Evolutionary conservation across 1,140 invertebrate species (phyloP), one percentile per base, ranked within the genome.

Genomic region (Euura saliciscinereae): DNA sequence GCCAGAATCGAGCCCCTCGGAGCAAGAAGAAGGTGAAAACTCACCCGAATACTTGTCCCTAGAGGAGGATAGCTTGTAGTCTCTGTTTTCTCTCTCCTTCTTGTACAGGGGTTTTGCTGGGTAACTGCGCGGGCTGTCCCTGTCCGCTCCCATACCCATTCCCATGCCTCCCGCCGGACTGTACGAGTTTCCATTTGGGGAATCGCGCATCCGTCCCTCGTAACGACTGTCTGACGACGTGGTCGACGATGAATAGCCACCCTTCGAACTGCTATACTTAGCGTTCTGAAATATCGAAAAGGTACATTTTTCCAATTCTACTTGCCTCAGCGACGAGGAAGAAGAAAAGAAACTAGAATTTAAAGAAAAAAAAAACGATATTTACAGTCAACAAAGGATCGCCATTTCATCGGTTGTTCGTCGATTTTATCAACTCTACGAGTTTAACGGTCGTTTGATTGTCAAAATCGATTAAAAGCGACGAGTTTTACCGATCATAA

Each of bases 1-100:
- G 28, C 28, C 28, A 28, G 28, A 28, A 28, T 28, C 28, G 28
- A 28, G 28, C 28, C 28, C 28, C 28, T 28, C 28, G 28, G 28
- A 28, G 28, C 28, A 28, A 28, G 28, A 28, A 28, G 28, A 28
- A 28, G 28, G 28, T 28, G 28, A 28, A 28, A 73, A 81, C 76
- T 86, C 89, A 93, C 92, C 91, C 85, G 92, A 91, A 93, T 94
- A 93, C 91, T 95, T 95, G 89, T 95, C 94, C 88, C 94, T 94
- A 89, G 91, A 92, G 88, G 91, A 88, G 84, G 86, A 86, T 86
- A 88, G 90, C 89, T 94, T 96, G 87, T 94, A 95, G 90, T 95
- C 93, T 94, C 92, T 93, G 90, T 91, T 92, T 91, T 96, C 95
- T 92, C 95, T 95, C 92, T 96, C 94, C 91, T 95, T 95, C 88